Evolutionary conservation across 2,113 vertebrate species (phyloP), one percentile per base, ranked within the genome.

Genomic region (Cochlearius cochlearius): DNA sequence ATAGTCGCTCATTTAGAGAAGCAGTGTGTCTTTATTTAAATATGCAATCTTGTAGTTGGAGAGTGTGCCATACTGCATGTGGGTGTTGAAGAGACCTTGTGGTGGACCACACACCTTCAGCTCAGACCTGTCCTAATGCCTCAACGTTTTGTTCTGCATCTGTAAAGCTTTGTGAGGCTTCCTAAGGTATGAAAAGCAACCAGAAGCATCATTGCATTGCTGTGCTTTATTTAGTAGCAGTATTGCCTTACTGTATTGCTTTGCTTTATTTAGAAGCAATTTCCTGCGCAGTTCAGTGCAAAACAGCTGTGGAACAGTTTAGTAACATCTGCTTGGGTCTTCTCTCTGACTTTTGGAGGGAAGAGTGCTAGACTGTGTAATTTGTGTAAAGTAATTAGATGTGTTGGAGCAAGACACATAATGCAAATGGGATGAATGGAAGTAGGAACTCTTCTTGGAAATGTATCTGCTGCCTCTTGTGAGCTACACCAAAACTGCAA

Each of bases 381-480:
- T 85, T 84, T 85, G 9, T 64, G 19, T 94, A 29, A 92, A 82
- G 39, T 75, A 73, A 63, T 83, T 74, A 53, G 39, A 47, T 63
- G 34, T 2, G 2, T 6, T 77, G 86, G 94, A 92, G 41, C 52
- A 91, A 91, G 43, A 55, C 22, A 34, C 17, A 4, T 15, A n/a
- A 69, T 9, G 11, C 60, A 72, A 86, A 81, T 20, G 3, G 66
- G 5, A 32, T 60, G 86, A 95, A 67, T 89, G 60, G 59, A 60
- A 66, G 32, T 23, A 72, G 86, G 45, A 94, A 69, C 38, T 84
- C 68, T 43, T 81, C 38, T 90, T 78, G 58, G 77, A 88, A 95
- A 82, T 82, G 92, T 81, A 85, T 95, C 77, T 97, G 92, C 95
- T 96, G 95, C 95, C 96, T 90, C 95, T 89, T 78, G 92, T 94